Evolutionary conservation across 2,797 vertebrate genomes (phyloP).

Genomic region (Sebastes nivosus): DNA sequence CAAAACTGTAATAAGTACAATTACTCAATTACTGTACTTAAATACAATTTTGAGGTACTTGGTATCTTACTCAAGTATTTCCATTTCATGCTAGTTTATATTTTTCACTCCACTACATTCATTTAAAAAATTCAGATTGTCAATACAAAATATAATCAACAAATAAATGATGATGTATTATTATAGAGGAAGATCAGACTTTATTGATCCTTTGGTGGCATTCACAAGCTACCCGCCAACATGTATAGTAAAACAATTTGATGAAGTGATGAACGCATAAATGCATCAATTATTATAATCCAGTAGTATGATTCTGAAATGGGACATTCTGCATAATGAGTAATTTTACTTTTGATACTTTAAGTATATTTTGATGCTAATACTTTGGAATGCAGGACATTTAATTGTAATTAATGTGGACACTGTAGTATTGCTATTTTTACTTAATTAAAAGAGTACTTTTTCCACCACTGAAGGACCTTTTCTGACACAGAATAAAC

Average conservation of each 20-base stretch:
- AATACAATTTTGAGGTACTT: too few species aligned
- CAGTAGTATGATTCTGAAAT: neutral
- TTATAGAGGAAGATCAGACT: neutral
- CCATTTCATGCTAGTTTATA: too few species aligned
- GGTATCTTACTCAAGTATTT: too few species aligned
- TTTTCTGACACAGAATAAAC: fast-evolving
- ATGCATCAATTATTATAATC: neutral
- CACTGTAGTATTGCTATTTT: neutral
- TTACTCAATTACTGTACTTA: too few species aligned
- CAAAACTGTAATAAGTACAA: too few species aligned
- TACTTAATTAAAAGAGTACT: neutral
- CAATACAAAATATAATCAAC: neutral
- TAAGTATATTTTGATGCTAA: neutral
- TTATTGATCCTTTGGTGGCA: neutral
- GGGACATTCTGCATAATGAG: neutral
- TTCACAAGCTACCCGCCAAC: too few species aligned
- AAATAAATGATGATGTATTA: neutral
- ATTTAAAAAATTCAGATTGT: fast-evolving
- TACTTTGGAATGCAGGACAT: neutral
- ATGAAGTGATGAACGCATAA: neutral
- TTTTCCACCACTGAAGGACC: neutral
- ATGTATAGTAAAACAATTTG: neutral
- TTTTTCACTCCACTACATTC: too few species aligned
- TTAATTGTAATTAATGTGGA: neutral
- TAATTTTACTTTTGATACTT: fast-evolving